Conservation (phyloP, 2,888 invertebrate genomes). For the Amblyteles armatorius region DNA sequence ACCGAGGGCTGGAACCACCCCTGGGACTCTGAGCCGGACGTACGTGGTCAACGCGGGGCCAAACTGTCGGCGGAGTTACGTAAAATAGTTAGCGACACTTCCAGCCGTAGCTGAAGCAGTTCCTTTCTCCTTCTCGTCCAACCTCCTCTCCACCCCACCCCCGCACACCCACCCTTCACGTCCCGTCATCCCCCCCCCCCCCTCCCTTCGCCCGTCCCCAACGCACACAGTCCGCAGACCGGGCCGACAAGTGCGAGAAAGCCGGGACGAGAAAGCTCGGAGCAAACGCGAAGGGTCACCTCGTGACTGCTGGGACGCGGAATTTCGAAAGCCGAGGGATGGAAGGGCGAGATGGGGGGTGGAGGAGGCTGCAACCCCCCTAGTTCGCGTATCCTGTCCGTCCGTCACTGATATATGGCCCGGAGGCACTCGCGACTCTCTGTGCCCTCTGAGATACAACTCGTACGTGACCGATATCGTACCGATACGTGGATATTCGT, state of each 20-base stretch:
- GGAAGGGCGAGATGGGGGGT: constrained; percentile 55
- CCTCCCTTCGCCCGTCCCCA: constrained; percentile 8
- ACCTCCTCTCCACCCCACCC: constrained; percentile 49
- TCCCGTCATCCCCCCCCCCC: constrained; percentile 56
- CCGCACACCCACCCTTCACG: constrained; percentile 40
- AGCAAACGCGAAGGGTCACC: constrained; percentile 47
- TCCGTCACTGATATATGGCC: constrained; percentile 81
- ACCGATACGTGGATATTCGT: constrained; percentile 62
- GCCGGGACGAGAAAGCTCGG: constrained; percentile 37
- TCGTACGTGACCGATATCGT: constrained; percentile 83
- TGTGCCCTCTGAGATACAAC: constrained; percentile 76
- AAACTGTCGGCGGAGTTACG: constrained; percentile 85
- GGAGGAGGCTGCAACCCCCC: constrained; percentile 38
- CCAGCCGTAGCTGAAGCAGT: constrained; percentile 62
- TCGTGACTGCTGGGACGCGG: constrained; percentile 18
- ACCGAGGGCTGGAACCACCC: constrained; percentile 71
- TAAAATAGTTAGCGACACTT: constrained; percentile 85
- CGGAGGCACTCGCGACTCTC: constrained; percentile 71
- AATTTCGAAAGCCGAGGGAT: constrained; percentile 24
- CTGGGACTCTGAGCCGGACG: constrained; percentile 81
- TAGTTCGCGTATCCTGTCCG: constrained; percentile 74
- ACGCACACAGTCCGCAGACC: constrained; percentile 46
- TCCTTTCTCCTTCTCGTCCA: constrained; percentile 61
- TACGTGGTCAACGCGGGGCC: constrained; percentile 84
- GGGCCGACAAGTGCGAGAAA: constrained; percentile 52